A percentile compares a stretch with the other conserved stretches of the same genome.
Evolutionary conservation across 2,797 vertebrate genomes (phyloP).

Genomic region (Coilia nasus): DNA sequence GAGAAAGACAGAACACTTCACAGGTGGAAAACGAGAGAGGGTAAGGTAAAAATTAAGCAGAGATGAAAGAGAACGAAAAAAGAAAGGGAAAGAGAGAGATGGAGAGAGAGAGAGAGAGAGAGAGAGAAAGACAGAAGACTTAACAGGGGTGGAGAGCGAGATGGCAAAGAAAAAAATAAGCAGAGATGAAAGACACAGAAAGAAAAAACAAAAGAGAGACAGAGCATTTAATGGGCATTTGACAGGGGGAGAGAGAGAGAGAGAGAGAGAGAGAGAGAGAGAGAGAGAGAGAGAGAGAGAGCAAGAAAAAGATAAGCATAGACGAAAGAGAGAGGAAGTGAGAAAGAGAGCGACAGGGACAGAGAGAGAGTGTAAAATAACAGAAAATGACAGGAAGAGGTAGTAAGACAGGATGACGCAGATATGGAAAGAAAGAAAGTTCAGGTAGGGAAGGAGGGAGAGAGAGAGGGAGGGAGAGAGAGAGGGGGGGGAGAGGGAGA

Average conservation of each 20-base stretch:
- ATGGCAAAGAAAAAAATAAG: not conserved
- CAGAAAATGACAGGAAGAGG: no score
- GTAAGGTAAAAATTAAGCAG: not conserved
- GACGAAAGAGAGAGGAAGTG: not conserved
- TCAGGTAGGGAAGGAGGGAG: no score
- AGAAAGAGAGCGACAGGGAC: no score
- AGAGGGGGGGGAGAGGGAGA: not conserved
- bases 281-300: not conserved
- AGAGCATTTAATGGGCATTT: no score
- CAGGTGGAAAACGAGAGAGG: not conserved
- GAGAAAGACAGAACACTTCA: not conserved
- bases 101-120: not conserved
- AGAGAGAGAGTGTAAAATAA: no score
- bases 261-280: not conserved
- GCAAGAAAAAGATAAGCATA: not conserved
- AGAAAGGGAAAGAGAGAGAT: not conserved
- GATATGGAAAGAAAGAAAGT: no score
- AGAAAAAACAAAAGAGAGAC: not conserved
- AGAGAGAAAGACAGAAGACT: not conserved
- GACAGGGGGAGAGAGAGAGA: not conserved
- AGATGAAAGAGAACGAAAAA: not conserved
- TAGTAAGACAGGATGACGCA: no score
- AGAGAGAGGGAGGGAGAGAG: no score
- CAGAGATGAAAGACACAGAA: not conserved
- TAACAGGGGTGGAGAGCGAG: not conserved